Evolutionary conservation across 2,888 invertebrate genomes (phyloP).

Genomic region (Eledona agricola): DNA sequence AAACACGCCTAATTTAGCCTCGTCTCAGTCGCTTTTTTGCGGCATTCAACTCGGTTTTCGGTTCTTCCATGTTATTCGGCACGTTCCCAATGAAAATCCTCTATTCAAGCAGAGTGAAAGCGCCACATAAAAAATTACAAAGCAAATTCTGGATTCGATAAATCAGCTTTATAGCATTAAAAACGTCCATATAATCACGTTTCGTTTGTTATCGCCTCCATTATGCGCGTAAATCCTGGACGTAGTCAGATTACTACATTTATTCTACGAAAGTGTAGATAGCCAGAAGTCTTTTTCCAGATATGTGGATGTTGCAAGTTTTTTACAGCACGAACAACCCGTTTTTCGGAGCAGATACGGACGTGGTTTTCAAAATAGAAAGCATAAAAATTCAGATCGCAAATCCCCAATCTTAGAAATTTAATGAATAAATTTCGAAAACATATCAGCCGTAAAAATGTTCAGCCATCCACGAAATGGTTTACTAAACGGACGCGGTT

Average conservation of each 20-base stretch:
- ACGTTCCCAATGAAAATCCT: constrained; percentile 2
- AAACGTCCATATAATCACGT: constrained; percentile 28
- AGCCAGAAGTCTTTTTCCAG: no score
- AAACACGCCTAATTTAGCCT: no score
- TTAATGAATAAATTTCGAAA: no score
- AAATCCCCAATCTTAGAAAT: no score
- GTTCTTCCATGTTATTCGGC: constrained; percentile 1
- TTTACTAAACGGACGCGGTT: no score
- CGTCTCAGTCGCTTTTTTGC: no score
- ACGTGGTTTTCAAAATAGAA: no score
- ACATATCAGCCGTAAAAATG: no score
- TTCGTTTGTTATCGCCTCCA: constrained; percentile 23
- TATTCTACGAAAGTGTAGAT: constrained; percentile 11
- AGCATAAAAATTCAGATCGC: no score
- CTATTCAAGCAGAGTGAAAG: constrained; percentile 7
- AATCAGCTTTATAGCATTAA: constrained; percentile 24
- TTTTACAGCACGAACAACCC: background rate
- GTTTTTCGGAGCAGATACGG: background rate
- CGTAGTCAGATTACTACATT: constrained; percentile 17
- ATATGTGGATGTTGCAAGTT: no score
- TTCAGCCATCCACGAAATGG: no score
- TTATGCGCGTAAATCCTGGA: constrained; percentile 11
- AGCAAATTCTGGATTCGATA: constrained; percentile 12
- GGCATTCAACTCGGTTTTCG: no score
- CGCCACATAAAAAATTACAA: constrained; percentile 7